Evolutionary conservation across 2,888 invertebrate species (phyloP).

Genomic region (Amphipoea oculea): DNA sequence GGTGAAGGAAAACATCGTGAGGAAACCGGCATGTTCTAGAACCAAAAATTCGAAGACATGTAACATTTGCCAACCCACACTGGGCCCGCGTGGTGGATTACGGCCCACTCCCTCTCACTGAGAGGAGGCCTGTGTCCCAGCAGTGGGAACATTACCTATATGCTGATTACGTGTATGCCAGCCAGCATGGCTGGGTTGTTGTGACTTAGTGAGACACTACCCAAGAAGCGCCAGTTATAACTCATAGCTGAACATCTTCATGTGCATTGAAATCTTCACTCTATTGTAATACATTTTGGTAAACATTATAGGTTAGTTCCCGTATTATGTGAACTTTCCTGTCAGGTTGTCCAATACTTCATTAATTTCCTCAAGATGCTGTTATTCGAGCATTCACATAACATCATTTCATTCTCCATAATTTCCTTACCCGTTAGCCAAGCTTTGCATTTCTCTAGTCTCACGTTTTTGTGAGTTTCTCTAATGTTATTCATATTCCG

Average conservation of each 20-base stretch:
- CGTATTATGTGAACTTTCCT: not conserved
- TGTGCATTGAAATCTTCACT: not conserved
- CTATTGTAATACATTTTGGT: not conserved
- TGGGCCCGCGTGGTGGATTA: too few species aligned
- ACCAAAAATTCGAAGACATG: too few species aligned
- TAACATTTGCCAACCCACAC: too few species aligned
- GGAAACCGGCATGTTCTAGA: too few species aligned
- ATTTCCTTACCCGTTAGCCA: slow-evolving; percentile 46
- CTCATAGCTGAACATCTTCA: not conserved
- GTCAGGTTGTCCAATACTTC: not conserved
- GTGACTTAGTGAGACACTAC: not conserved
- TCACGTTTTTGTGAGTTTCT: slow-evolving; percentile 74
- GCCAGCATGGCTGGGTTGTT: not conserved
- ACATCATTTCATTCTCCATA: slow-evolving; percentile 10
- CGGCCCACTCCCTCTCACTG: too few species aligned
- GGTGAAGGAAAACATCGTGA: too few species aligned
- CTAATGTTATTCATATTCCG: slow-evolving; percentile 50
- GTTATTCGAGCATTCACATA: slow-evolving; percentile 27
- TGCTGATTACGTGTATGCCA: not conserved
- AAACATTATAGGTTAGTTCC: not conserved
- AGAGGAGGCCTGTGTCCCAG: too few species aligned
- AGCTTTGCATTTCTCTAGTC: slow-evolving; percentile 63
- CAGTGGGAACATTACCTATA: too few species aligned
- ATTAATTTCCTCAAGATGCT: slow-evolving; percentile 11
- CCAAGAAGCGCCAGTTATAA: not conserved